A percentile compares a stretch with the other conserved stretches of the same genome.
Conservation (phyloP, 2,888 invertebrate species). For the Nomada fabriciana region DNA sequence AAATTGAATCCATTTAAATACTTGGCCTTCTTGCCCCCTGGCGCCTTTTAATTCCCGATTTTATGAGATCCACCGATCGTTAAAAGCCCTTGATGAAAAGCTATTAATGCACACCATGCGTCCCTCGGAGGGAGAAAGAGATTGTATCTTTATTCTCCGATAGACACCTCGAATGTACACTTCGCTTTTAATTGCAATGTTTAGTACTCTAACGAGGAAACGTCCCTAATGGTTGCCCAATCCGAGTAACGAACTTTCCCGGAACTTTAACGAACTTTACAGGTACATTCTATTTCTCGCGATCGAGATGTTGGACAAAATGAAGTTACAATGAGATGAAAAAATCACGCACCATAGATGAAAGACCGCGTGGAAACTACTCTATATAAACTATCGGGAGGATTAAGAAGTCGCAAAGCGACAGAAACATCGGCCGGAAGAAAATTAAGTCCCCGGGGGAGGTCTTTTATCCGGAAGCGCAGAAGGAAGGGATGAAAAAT, state of each 20-base stretch:
- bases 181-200: too few species aligned
- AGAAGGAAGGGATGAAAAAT: slow-evolving; percentile 7
- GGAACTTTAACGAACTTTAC: too few species aligned
- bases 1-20: slow-evolving; percentile 74
- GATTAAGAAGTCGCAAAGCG: not conserved
- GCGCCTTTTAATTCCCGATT: slow-evolving; percentile 64
- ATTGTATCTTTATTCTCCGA: not conserved
- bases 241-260: too few species aligned
- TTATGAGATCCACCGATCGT: slow-evolving; percentile 57
- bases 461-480: not conserved
- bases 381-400: not conserved
- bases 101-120: slow-evolving; percentile 40
- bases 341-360: too few species aligned
- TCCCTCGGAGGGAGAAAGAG: not conserved
- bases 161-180: not conserved
- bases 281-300: too few species aligned
- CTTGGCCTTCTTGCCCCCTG: slow-evolving; percentile 52
- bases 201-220: too few species aligned
- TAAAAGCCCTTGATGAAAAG: slow-evolving; percentile 34
- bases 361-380: too few species aligned
- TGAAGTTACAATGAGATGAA: too few species aligned
- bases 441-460: not conserved
- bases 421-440: too few species aligned
- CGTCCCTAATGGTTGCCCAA: too few species aligned
- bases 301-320: too few species aligned